A percentile compares a stretch with the other conserved stretches of the same genome.
These are phyloP conservation scores for Tetramorium parvispinum DNA, from an alignment of 1,140 invertebrate species.

Conservation along the genomic window DNA sequence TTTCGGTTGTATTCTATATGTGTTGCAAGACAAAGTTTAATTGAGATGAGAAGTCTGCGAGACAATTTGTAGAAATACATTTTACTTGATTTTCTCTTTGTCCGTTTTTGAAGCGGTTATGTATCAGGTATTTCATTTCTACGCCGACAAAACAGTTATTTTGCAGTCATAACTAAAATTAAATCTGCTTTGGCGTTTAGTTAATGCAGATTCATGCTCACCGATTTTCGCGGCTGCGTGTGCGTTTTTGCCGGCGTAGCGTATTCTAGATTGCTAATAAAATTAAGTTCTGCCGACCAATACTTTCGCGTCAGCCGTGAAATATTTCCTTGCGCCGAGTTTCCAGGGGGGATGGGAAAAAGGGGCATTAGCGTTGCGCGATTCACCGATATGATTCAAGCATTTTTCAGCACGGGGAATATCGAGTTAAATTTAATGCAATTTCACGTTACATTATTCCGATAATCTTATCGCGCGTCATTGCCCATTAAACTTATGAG, in stretches of 20 bases:
- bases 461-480: constrained; percentile 75
- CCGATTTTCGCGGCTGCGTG: constrained; percentile 38
- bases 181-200: constrained; percentile 58
- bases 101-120: not conserved
- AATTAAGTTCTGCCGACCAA: constrained; percentile 66
- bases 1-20: not conserved
- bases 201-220: constrained; percentile 55
- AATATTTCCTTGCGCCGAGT: constrained; percentile 62
- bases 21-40: not conserved
- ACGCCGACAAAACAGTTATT: constrained; percentile 41
- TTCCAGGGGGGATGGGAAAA: constrained; percentile 37
- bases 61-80: not conserved
- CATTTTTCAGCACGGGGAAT: constrained; percentile 72
- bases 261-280: constrained; percentile 71
- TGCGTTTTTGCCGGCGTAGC: constrained; percentile 51
- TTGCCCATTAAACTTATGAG: constrained; percentile 73
- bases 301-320: constrained; percentile 66
- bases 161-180: constrained; percentile 55
- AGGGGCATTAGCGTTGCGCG: constrained; percentile 63
- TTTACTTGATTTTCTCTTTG: not conserved
- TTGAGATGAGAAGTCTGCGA: not conserved
- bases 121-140: not conserved
- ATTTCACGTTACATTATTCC: constrained; percentile 75
- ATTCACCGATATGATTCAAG: constrained; percentile 68
- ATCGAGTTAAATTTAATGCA: constrained; percentile 75